Percentiles rank a stretch among this genome's conserved stretches.
Evolutionary conservation across 2,888 invertebrate genomes (phyloP).

Genomic region (Augochlorella aurata): DNA sequence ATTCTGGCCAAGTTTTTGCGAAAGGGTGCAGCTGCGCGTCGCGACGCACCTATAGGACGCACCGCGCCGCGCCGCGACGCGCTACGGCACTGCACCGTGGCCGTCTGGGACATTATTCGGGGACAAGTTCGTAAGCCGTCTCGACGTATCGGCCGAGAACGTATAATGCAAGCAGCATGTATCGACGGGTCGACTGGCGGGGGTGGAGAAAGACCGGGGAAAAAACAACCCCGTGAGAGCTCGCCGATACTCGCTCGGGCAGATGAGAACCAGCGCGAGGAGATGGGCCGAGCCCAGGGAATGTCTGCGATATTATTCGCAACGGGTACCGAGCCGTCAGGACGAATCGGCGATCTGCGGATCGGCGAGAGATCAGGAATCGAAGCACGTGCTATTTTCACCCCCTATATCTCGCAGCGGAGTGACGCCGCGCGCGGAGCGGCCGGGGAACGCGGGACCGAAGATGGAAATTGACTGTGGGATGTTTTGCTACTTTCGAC

Average conservation of each 20-base stretch:
- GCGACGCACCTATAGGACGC: too few species aligned
- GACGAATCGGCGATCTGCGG: slow-evolving; percentile 47
- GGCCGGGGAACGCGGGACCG: neutral
- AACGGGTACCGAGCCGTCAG: slow-evolving; percentile 42
- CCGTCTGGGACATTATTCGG: slow-evolving; percentile 59
- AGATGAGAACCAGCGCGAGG: slow-evolving; percentile 29
- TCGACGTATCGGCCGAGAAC: slow-evolving; percentile 36
- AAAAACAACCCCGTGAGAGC: neutral
- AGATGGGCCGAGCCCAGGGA: slow-evolving; percentile 19
- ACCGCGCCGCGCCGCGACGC: too few species aligned
- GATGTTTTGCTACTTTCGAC: neutral
- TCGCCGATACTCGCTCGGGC: neutral
- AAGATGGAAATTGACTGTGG: neutral
- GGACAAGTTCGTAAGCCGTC: slow-evolving; percentile 52
- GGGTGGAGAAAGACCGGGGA: too few species aligned
- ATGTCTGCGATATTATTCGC: slow-evolving; percentile 62
- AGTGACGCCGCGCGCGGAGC: slow-evolving; percentile 14
- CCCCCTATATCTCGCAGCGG: slow-evolving; percentile 24
- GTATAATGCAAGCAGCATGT: slow-evolving; percentile 23
- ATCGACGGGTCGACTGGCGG: slow-evolving; percentile 20
- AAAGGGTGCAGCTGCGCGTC: too few species aligned
- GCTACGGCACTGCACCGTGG: slow-evolving; percentile 1
- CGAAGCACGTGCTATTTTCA: slow-evolving; percentile 48
- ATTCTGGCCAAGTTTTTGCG: too few species aligned
- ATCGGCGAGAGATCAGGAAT: slow-evolving; percentile 58